Evolutionary conservation across 2,888 invertebrate species (phyloP), one percentile per base, ranked within the genome.

Genomic region (Lagria hirta): DNA sequence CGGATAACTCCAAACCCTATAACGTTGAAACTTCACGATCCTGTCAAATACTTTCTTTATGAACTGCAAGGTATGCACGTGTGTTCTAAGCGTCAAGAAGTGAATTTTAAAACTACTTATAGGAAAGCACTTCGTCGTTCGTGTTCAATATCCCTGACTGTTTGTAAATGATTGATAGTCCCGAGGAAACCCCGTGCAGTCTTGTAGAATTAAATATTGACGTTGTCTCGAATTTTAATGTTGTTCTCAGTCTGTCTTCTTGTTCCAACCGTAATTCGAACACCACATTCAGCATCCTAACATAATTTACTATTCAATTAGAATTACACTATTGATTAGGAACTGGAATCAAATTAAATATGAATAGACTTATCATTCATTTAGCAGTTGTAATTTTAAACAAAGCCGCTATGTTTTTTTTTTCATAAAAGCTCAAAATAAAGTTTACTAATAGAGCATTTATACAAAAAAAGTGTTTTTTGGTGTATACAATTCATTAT

Each of bases 141-240:
- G 38, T 52, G 57, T 56, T 57, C 58, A 54, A 58, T 58, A 58
- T 57, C 54, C 52, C 38, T 42, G 57, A 54, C 53, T 62, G 62
- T 62, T 66, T 62, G 61, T 66, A 61, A 66, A 66, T 67, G 66
- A 67, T 67, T 67, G 66, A 67, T 67, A 63, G 65, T 62, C 60
- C 57, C 62, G 46, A 41, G 49, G 63, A 64, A 60, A 62, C 60
- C 63, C 55, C 60, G 56, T 49, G 47, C 54, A 52, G 53, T 49
- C 52, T 48, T 55, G 56, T 55, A 54, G 59, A 59, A 59, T 61
- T 61, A 60, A 61, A 61, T 61, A 61, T 61, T 61, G 61, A 61
- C 56, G 60, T 57, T 54, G 53, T 52, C 52, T 55, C 59, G 58
- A 58, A 61, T 61, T 59, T 60, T 61, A 58, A 61, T 59, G 57